Evolutionary conservation across 2,797 vertebrate genomes (phyloP).

Genomic region (Galagoides demidoff): DNA sequence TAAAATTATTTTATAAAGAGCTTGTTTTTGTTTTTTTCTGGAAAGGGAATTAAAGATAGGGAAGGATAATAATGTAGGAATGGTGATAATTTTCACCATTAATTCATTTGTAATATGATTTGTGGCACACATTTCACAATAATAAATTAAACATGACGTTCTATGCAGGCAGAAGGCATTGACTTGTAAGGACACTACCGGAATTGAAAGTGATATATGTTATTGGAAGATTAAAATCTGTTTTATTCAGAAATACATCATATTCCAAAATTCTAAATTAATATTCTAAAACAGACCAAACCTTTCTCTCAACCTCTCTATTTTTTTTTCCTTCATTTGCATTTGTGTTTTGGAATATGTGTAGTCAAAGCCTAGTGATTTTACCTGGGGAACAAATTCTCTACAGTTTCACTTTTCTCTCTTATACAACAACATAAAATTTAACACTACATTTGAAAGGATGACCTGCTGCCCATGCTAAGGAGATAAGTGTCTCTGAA

Average conservation of each 20-base stretch:
- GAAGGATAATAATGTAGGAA: not conserved
- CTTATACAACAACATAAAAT: not conserved
- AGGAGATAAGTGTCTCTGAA: not conserved
- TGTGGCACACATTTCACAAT: not conserved
- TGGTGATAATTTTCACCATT: not conserved
- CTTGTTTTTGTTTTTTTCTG: not conserved
- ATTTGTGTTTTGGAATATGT: not conserved
- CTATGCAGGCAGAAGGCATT: no score
- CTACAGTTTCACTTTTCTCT: not conserved
- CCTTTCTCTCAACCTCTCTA: no score
- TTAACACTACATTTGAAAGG: no score
- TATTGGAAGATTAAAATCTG: not conserved
- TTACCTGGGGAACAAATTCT: not conserved
- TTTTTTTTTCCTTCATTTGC: not conserved
- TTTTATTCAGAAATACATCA: not conserved
- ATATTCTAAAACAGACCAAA: not conserved
- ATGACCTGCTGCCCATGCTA: not conserved
- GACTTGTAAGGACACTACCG: not conserved
- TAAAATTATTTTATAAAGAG: not conserved
- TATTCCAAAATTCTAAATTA: not conserved
- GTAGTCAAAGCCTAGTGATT: no score
- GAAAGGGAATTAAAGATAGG: no score
- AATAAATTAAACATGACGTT: not conserved
- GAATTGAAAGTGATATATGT: not conserved
- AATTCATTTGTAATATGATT: not conserved